Evolutionary conservation across 2,113 vertebrate species (phyloP).

Genomic region (Dasyornis broadbenti): DNA sequence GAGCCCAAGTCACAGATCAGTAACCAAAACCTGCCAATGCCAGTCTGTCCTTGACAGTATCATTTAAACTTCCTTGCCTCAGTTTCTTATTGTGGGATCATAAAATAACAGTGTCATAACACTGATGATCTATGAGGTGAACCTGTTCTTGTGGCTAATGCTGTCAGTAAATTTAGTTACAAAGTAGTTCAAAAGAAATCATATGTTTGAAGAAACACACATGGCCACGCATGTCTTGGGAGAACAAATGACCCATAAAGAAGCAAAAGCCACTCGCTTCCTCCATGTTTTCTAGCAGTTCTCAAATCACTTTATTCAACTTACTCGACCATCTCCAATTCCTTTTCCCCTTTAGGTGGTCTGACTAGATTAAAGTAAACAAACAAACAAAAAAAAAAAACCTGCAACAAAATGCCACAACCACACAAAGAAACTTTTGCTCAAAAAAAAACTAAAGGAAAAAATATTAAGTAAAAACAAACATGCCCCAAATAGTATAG

Average conservation of each 20-base stretch:
- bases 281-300: not conserved
- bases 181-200: not conserved
- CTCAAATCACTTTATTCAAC: not conserved
- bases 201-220: not conserved
- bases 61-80: not conserved
- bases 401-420: accelerated
- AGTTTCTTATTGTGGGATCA: not conserved
- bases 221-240: not conserved
- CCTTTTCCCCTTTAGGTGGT: not conserved
- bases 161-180: not conserved
- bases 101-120: not conserved
- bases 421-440: not conserved
- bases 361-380: not conserved
- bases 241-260: not conserved
- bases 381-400: not conserved
- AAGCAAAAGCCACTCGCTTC: not conserved
- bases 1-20: not conserved
- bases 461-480: not conserved
- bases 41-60: not conserved
- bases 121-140: not conserved
- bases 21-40: not conserved
- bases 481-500: not conserved
- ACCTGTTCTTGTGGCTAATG: not conserved
- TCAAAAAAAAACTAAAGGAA: not conserved
- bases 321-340: not conserved